phyloP scores from a whole-genome alignment of 2,113 vertebrate species.

The Etia nguti region DNA sequence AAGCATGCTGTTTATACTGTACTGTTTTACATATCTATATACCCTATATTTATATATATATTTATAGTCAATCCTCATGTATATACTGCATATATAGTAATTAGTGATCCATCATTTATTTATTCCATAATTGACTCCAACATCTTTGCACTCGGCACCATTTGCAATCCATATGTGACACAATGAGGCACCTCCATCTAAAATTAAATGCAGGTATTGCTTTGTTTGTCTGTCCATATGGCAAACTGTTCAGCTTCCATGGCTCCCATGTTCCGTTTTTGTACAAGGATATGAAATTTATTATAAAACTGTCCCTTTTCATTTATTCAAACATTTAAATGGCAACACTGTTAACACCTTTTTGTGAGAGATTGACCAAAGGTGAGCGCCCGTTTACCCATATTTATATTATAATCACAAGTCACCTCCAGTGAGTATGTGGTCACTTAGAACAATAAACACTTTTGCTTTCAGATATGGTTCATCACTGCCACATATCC shows the following conservation, averaged over 20 bases:
- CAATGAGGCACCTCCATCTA: neutral
- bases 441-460: neutral
- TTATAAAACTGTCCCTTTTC: neutral
- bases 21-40: neutral
- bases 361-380: neutral
- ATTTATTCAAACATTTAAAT: neutral
- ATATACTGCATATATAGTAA: neutral
- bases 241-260: neutral
- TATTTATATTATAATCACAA: neutral
- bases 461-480: neutral
- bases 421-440: neutral
- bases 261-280: neutral
- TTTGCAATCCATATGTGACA: neutral
- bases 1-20: neutral
- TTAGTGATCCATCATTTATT: neutral
- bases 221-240: neutral
- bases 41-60: neutral
- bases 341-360: neutral
- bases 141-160: neutral
- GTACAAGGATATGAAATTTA: neutral
- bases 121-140: neutral
- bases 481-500: neutral
- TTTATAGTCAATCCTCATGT: neutral
- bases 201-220: neutral
- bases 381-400: neutral